Conservation (phyloP, 2,888 invertebrate species). For the Reticulitermes lucifugus region DNA sequence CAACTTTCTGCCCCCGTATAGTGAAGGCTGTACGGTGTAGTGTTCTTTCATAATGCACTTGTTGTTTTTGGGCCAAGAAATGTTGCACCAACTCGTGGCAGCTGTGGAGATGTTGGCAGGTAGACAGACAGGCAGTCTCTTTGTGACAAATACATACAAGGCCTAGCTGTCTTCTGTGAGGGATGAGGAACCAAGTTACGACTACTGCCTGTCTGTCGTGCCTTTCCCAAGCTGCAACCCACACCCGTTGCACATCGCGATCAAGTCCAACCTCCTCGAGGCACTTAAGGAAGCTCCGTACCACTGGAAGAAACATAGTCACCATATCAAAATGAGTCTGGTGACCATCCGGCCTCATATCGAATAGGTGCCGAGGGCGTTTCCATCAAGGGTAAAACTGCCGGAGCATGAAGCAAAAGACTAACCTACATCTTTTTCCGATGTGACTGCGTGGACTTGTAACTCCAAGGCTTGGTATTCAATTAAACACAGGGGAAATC, state of each 20-base stretch:
- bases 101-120: not conserved
- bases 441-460: too few relatives aligned
- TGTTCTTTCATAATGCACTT: not conserved
- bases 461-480: too few relatives aligned
- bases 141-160: slow-evolving; percentile 9
- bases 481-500: too few relatives aligned
- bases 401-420: too few relatives aligned
- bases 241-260: not conserved
- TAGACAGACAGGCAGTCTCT: not conserved
- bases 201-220: not conserved
- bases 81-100: not conserved
- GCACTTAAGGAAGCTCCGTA: not conserved
- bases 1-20: too few relatives aligned
- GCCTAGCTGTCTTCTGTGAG: slow-evolving; percentile 10
- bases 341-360: too few relatives aligned
- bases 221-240: not conserved
- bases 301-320: not conserved
- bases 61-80: not conserved
- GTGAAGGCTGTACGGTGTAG: too few relatives aligned
- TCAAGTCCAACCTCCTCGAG: not conserved
- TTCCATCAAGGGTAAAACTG: too few relatives aligned
- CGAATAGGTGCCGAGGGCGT: too few relatives aligned
- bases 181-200: not conserved
- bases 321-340: too few relatives aligned
- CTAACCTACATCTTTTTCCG: too few relatives aligned